Evolutionary conservation across 2,113 vertebrate genomes (phyloP).

Genomic region (Perca fluviatilis): DNA sequence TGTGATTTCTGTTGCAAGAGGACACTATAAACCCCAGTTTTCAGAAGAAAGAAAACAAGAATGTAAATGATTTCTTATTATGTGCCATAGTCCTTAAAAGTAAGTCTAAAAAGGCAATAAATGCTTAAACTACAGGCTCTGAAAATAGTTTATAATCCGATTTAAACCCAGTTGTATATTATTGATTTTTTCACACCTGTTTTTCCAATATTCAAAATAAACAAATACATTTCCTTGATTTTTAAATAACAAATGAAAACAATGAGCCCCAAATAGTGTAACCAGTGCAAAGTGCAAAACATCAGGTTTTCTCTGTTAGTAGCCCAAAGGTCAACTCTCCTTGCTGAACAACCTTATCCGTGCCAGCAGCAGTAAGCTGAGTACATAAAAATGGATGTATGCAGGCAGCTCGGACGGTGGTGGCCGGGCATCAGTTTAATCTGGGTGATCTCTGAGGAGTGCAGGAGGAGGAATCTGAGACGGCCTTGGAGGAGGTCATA

Average conservation of each 20-base stretch:
- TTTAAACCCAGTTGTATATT: conserved; percentile 1
- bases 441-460: conserved; percentile 63
- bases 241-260: conserved; percentile 1
- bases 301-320: not conserved
- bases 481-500: conserved; percentile 70
- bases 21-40: not conserved
- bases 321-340: conserved; percentile 44
- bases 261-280: not conserved
- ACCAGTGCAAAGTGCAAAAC: not conserved
- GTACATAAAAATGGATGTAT: conserved; percentile 60
- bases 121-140: conserved; percentile 1
- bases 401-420: conserved; percentile 45
- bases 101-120: not conserved
- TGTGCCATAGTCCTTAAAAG: conserved; percentile 10
- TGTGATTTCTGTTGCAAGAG: conserved; percentile 1
- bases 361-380: conserved; percentile 40
- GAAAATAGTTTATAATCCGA: conserved; percentile 25
- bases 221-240: not conserved
- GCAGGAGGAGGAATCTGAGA: conserved; percentile 45
- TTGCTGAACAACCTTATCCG: conserved; percentile 66
- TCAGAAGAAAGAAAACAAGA: conserved; percentile 5
- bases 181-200: conserved; percentile 2
- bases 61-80: conserved; percentile 30
- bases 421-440: conserved; percentile 64
- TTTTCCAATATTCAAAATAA: conserved; percentile 2